Base-by-base conservation (phyloP, 2,888 invertebrate species). In the Taphrorychus bicolor region DNA sequence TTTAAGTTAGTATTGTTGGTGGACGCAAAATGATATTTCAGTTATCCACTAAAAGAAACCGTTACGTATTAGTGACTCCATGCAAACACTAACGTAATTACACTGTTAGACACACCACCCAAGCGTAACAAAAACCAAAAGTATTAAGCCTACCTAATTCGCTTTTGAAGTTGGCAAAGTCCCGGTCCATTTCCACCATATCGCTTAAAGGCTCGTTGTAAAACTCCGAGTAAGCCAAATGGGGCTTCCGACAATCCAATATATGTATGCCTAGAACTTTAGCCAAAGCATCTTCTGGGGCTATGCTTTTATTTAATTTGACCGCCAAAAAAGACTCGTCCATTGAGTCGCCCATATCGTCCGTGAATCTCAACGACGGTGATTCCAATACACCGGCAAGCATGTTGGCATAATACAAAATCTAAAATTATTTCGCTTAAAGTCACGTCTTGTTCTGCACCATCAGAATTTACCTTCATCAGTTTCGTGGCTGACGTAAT, bases 121-220 rank as follows among this genome's bases (percentile, higher is more conserved):
- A n/a, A n/a, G n/a, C n/a, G n/a, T n/a, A n/a, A n/a, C n/a, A n/a
- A n/a, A n/a, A n/a, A n/a, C n/a, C n/a, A n/a, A n/a, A n/a, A n/a
- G n/a, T n/a, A n/a, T n/a, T n/a, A n/a, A n/a, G n/a, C n/a, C n/a
- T n/a, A n/a, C 79, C 80, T 72, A 77, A 78, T 78, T 90, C 89
- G 75, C 90, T 90, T 82, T 93, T 93, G 82, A 92, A 97, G 81
- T 93, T 91, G 54, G 94, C 91, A 84, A 95, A 96, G 83, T 97
- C 97, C 78, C 91, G 89, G 81, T 96, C 95, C 92, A 97, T 95
- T 85, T 95, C 95, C 70, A 97, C 90, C 63, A 90, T 89, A 81
- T 97, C 96, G 83, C 95, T 95, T 54, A 97, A 85, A 0, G 93
- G 91, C 82, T 97, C 97, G 81, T 97, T 97, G 83, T 97, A 95